These are phyloP conservation scores for Vanessa cardui DNA, from an alignment of 2,888 invertebrate genomes.

Conservation along the genomic window DNA sequence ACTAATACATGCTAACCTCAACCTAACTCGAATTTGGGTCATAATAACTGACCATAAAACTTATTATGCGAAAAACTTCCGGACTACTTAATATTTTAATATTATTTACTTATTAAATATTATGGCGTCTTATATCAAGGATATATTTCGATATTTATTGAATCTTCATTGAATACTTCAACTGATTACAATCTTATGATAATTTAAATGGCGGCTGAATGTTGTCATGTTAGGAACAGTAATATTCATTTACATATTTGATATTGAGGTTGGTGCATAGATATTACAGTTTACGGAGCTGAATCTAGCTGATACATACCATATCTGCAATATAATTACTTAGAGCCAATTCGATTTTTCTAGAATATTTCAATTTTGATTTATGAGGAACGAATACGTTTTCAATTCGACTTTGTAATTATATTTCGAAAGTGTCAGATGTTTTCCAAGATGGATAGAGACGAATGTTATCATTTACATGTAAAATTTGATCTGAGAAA, in stretches of 20 bases:
- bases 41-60: conserved; percentile 19
- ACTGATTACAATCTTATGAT: conserved; percentile 4
- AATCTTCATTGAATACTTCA: background rate
- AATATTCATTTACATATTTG: background rate
- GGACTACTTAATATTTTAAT: background rate
- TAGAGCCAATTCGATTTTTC: too few relatives aligned
- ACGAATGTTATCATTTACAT: too few relatives aligned
- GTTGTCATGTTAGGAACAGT: background rate
- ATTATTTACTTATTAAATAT: background rate
- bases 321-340: too few relatives aligned
- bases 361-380: too few relatives aligned
- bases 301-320: background rate
- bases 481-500: background rate
- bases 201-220: conserved; percentile 3
- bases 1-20: conserved; percentile 35
- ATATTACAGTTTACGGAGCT: background rate
- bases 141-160: background rate
- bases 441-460: too few relatives aligned
- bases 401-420: too few relatives aligned
- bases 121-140: background rate
- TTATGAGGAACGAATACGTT: too few relatives aligned
- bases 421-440: too few relatives aligned
- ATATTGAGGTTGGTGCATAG: background rate
- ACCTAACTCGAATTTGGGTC: conserved; percentile 24
- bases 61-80: conserved; percentile 9